Conservation (phyloP, 2,797 vertebrate species). For the Chrosomus eos region DNA sequence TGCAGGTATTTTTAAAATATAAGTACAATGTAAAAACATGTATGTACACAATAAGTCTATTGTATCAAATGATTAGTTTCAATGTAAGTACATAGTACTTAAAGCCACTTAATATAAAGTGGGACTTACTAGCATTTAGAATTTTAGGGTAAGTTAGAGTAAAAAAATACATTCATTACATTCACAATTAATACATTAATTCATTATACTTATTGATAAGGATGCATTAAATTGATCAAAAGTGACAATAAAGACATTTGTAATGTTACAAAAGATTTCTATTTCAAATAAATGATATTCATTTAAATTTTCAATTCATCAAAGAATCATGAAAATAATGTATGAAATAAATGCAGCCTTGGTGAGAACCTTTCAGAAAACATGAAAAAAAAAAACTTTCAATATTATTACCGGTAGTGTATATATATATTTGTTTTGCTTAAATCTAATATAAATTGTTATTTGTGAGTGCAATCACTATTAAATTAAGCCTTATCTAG, state of each 20-base stretch:
- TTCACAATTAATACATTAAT: not conserved
- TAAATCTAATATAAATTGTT: not conserved
- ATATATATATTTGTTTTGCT: not conserved
- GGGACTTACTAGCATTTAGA: too few relatives aligned
- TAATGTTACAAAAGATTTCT: not conserved
- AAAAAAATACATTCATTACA: too few relatives aligned
- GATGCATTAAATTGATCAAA: not conserved
- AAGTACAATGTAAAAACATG: too few relatives aligned
- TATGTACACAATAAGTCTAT: too few relatives aligned
- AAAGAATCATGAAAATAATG: not conserved
- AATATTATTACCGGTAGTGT: not conserved
- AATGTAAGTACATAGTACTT: too few relatives aligned
- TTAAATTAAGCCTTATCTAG: not conserved
- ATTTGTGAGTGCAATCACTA: not conserved
- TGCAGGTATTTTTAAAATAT: too few relatives aligned
- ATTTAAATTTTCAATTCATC: not conserved
- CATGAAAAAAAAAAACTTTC: not conserved
- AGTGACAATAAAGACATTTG: not conserved
- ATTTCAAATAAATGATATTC: not conserved
- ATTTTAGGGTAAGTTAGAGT: not conserved
- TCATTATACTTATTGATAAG: too few relatives aligned
- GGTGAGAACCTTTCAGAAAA: not conserved
- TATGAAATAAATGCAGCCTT: not conserved
- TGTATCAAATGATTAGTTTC: too few relatives aligned
- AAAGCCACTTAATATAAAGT: too few relatives aligned